These are phyloP conservation scores for Dipodomys ordii DNA, from an alignment of 2,113 vertebrate species.

Conservation along the genomic window DNA sequence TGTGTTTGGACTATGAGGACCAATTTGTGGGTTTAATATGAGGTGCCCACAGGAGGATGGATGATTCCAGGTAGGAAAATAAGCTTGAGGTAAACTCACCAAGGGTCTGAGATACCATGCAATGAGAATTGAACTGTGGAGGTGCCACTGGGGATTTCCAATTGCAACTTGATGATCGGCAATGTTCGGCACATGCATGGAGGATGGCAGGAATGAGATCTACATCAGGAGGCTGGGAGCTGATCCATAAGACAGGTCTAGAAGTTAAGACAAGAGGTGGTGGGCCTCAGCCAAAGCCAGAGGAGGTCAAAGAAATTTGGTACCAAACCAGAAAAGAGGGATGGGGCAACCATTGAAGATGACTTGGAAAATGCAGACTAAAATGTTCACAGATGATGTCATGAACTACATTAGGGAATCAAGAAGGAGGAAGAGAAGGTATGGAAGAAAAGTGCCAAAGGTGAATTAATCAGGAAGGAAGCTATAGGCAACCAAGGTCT, in stretches of 20 bases:
- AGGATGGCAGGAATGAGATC: not conserved
- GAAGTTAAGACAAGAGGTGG: not conserved
- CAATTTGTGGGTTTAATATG: not conserved
- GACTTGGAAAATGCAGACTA: not conserved
- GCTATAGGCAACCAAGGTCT: not conserved
- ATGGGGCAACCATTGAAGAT: not conserved
- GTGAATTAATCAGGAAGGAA: not conserved
- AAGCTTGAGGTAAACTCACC: rapidly evolving
- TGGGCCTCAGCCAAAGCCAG: not conserved
- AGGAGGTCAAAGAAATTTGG: not conserved
- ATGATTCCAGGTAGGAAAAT: not conserved
- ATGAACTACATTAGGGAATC: not conserved
- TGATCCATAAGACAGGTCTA: rapidly evolving
- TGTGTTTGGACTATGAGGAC: not conserved
- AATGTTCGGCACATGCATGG: rapidly evolving
- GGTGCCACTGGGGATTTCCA: not conserved
- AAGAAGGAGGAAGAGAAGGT: not conserved
- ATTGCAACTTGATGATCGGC: not conserved
- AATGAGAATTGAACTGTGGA: not conserved
- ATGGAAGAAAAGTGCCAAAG: not conserved
- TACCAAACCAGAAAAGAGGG: not conserved
- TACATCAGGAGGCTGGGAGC: not conserved
- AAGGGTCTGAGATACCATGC: not conserved
- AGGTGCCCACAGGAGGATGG: rapidly evolving
- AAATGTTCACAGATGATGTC: not conserved